Conservation (phyloP, 2,888 invertebrate genomes). For the Ceriagrion tenellum region DNA sequence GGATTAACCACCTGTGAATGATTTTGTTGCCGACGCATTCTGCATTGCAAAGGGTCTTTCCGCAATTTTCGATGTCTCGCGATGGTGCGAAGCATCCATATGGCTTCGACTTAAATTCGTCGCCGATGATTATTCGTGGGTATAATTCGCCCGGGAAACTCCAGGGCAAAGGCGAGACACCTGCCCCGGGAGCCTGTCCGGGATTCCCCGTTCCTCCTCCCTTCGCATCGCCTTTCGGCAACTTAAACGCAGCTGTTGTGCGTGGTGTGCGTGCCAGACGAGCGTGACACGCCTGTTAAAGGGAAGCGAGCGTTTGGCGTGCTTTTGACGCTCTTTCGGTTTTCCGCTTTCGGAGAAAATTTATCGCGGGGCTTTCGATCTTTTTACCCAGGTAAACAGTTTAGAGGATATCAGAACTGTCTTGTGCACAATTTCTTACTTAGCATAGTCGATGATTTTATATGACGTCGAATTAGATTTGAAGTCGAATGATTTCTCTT, state of each 20-base stretch:
- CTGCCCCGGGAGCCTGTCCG: not conserved
- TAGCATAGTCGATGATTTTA: too few relatives aligned
- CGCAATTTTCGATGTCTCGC: not conserved
- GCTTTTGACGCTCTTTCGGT: not conserved
- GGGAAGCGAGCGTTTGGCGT: slow-evolving; percentile 5
- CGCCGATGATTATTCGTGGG: not conserved
- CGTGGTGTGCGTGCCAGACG: slow-evolving; percentile 19
- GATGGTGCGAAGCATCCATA: not conserved
- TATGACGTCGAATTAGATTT: not conserved
- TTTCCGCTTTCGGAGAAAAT: not conserved
- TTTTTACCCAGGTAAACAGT: not conserved
- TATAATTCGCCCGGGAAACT: not conserved
- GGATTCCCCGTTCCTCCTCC: not conserved
- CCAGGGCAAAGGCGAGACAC: not conserved
- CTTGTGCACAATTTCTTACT: too few relatives aligned
- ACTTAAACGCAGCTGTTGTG: slow-evolving; percentile 20
- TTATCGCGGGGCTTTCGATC: not conserved
- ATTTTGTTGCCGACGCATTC: too few relatives aligned
- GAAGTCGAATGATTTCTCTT: not conserved
- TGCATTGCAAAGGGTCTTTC: too few relatives aligned
- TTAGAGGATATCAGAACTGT: too few relatives aligned
- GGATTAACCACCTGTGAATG: too few relatives aligned
- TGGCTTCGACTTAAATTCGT: not conserved
- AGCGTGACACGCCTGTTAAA: slow-evolving; percentile 46
- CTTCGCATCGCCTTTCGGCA: not conserved